phyloP scores from a whole-genome alignment of 2,113 vertebrate genomes.

The Galeopterus variegatus region DNA sequence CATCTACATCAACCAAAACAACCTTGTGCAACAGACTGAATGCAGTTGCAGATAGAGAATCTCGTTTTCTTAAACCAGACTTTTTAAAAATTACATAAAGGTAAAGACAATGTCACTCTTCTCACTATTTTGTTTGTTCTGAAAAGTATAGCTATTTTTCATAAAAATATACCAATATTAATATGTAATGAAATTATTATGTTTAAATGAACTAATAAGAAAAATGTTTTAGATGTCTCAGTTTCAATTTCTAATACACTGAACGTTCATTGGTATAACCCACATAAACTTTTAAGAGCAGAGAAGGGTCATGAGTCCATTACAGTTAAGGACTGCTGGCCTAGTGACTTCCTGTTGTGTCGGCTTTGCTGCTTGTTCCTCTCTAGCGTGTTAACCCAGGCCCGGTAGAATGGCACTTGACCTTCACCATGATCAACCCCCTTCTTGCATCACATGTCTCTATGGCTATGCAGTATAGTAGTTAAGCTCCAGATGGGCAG shows the following conservation, averaged over 20 bases:
- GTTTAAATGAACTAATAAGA: background rate
- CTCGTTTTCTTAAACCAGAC: background rate
- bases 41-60: background rate
- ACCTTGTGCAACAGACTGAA: background rate
- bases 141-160: background rate
- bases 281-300: background rate
- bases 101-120: background rate
- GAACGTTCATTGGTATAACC: background rate
- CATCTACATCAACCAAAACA: background rate
- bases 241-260: background rate
- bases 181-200: background rate
- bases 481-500: fast-evolving
- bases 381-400: no score
- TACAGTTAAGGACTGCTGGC: background rate
- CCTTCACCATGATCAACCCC: background rate
- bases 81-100: background rate
- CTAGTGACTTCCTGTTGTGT: background rate
- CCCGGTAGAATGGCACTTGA: background rate
- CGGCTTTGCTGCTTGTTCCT: background rate
- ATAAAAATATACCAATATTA: background rate
- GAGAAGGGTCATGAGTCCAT: background rate
- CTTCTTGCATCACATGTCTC: no score
- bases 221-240: background rate
- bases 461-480: background rate
- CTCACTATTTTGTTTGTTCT: background rate